Conservation (phyloP, 2,113 vertebrate species). For the Misgurnus mizolepis region DNA sequence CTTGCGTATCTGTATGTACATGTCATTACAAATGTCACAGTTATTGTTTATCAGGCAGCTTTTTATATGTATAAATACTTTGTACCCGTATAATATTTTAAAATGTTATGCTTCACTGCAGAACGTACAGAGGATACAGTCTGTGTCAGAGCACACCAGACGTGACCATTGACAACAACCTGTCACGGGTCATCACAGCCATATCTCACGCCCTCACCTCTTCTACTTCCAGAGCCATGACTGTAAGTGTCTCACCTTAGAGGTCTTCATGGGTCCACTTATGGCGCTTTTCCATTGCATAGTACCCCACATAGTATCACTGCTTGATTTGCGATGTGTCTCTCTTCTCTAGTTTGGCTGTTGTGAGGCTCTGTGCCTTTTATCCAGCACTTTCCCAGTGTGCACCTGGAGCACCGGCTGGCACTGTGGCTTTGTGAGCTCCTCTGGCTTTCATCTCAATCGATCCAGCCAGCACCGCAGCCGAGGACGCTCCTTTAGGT, state of each 20-base stretch:
- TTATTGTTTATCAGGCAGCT: background rate
- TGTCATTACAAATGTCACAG: too few species aligned
- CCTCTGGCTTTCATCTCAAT: constrained; percentile 55
- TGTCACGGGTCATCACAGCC: constrained; percentile 87
- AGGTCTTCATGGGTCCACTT: background rate
- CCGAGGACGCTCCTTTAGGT: constrained; percentile 62
- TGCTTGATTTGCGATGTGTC: too few species aligned
- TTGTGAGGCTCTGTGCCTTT: constrained; percentile 91
- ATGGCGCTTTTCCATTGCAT: too few species aligned
- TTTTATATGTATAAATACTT: background rate
- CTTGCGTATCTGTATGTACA: too few species aligned
- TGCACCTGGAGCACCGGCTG: constrained; percentile 92
- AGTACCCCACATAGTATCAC: too few species aligned
- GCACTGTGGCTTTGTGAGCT: constrained; percentile 89
- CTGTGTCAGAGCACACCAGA: constrained; percentile 82
- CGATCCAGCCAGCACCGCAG: constrained; percentile 59
- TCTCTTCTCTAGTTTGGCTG: constrained; percentile 85
- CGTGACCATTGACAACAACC: constrained; percentile 91
- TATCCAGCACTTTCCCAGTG: constrained; percentile 85
- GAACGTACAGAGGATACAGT: constrained; percentile 92
- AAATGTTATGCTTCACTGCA: constrained; percentile 56
- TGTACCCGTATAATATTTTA: background rate
- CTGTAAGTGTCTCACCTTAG: constrained; percentile 71
- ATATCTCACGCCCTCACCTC: constrained; percentile 87
- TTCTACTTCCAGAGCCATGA: constrained; percentile 89